Base-by-base conservation (phyloP, 2,797 vertebrate genomes). In the Gymnothorax javanicus region DNA sequence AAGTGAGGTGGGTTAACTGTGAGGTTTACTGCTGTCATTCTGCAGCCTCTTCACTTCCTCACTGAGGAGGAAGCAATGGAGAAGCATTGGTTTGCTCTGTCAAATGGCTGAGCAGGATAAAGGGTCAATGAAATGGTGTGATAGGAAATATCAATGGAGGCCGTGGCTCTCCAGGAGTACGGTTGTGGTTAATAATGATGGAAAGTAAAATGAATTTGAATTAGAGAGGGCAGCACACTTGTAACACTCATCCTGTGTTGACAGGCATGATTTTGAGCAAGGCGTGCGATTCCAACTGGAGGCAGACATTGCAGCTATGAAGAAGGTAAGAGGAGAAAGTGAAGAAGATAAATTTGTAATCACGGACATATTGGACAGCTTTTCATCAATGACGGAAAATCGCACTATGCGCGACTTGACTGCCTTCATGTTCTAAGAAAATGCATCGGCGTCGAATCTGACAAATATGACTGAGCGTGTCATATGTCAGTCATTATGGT, bases 261-360 rank as follows among this genome's bases (percentile, higher is more conserved):
- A 71, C 77, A 94, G 94, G 91, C 86, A 90, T 86, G 94, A 94
- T 87, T 93, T 94, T 89, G 94, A 94, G 86, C 91, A 93, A 85
- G 94, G 94, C 33, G 94, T 94, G 85, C 93, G 90, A 88, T 94
- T 91, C 81, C 94, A 94, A 87, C 92, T 94, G 79, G 94, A 94
- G 88, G 89, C 91, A 54, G 94, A 94, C 87, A 93, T 94, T 79
- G 86, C 84, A 73, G 89, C 92, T 84, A 94, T 94, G 94, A 94
- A 93, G 91, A 91, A 92, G 92, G 94, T 94, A 87, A 89, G 84
- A 15, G 60, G 43, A 5, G 54, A 3, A 8, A 82, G 81, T 50
- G 27, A 77, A 50, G 20, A 15, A 33, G 0, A 59, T 23, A 8
- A n/a, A 27, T 79, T 52, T 5, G n/a, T 57, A 2, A 54, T 7